These are phyloP conservation scores for Tribolium madens DNA, from an alignment of 1,140 invertebrate species.

Conservation along the genomic window DNA sequence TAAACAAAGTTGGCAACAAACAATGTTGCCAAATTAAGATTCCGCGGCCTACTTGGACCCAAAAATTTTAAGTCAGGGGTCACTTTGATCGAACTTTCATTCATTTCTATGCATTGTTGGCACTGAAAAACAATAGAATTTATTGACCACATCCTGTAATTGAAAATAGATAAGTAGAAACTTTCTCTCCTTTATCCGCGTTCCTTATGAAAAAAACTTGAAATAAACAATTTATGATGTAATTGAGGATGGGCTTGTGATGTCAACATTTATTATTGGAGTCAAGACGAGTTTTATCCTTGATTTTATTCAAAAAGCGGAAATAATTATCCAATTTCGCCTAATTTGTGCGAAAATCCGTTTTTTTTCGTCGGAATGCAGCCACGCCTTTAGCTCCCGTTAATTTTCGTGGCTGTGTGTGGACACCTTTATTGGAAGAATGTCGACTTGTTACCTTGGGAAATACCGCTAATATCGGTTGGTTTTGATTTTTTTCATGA, in stretches of 20 bases:
- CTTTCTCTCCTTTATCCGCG: background rate
- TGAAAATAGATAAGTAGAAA: background rate
- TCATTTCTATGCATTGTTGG: background rate
- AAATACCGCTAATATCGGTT: slow-evolving; percentile 4
- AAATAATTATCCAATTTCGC: no score
- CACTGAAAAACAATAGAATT: background rate
- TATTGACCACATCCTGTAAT: slow-evolving; percentile 18
- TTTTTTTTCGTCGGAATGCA: background rate
- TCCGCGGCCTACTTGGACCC: no score
- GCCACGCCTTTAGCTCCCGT: slow-evolving; percentile 19
- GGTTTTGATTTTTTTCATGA: background rate
- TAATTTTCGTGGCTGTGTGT: background rate
- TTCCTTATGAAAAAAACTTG: background rate
- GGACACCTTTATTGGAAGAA: slow-evolving; percentile 5
- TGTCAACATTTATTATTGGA: background rate
- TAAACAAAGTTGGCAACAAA: background rate
- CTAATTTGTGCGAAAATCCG: no score
- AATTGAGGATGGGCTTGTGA: background rate
- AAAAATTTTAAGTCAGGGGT: no score
- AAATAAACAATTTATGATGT: background rate
- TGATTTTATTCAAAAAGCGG: no score
- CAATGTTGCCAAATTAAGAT: no score
- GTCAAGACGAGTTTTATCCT: no score
- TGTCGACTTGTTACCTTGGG: slow-evolving; percentile 15
- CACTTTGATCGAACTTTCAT: no score